Conservation (phyloP, 2,797 vertebrate genomes). For the Cirrhinus molitorella region DNA sequence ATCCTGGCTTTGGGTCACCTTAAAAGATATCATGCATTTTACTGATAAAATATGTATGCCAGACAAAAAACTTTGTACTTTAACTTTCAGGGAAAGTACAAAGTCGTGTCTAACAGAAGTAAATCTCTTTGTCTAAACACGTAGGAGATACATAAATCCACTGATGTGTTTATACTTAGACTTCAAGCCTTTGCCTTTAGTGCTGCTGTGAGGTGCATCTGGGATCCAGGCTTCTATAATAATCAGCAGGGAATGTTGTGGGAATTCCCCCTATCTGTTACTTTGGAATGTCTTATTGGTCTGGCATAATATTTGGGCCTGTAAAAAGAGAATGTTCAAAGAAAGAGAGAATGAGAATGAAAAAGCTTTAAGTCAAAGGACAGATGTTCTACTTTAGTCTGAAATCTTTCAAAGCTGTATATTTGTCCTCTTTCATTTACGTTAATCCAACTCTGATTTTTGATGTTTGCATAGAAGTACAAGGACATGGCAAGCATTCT, state of each 20-base stretch:
- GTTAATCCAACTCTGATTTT: neutral
- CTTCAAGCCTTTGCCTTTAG: conserved; percentile 14
- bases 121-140: conserved; percentile 47
- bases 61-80: conserved; percentile 32
- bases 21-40: neutral
- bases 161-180: conserved; percentile 2
- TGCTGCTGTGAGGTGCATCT: conserved; percentile 40
- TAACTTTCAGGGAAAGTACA: conserved; percentile 41
- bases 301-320: conserved; percentile 41
- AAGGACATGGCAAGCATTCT: neutral
- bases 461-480: neutral
- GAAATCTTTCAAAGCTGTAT: neutral
- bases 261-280: conserved; percentile 55
- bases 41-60: conserved; percentile 25
- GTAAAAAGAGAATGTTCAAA: conserved; percentile 29
- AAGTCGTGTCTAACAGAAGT: conserved; percentile 3
- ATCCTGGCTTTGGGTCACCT: neutral
- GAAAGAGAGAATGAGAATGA: conserved; percentile 23
- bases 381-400: conserved; percentile 9
- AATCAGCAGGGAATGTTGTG: conserved; percentile 48
- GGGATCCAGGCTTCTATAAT: conserved; percentile 32
- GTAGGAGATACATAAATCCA: conserved; percentile 37
- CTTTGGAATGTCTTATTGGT: conserved; percentile 51
- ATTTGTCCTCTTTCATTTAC: neutral
- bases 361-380: conserved; percentile 6